Base-by-base conservation (phyloP, 2,888 invertebrate genomes). In the Chloromyia formosa region DNA sequence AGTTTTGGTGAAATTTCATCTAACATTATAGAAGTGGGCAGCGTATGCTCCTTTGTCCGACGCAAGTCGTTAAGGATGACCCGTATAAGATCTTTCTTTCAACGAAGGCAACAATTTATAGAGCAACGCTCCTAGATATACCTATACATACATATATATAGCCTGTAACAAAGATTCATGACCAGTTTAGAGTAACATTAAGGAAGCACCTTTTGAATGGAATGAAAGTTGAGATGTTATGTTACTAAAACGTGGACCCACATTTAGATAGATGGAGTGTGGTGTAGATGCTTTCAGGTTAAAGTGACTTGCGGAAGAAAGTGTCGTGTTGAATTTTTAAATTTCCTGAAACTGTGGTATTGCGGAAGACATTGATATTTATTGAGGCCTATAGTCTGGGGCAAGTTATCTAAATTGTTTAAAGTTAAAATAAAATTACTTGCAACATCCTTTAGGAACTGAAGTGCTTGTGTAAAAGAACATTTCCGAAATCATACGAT, bases 151-250 rank as follows among this genome's bases (percentile, higher is more conserved):
- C 3, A 49, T n/a, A 3, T 12, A 7, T 10, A 49, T 49, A 49
- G 16, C 3, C 49, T 7, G 49, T 49, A 49, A 49, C 49, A n/a
- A 49, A 10, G 16, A 49, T n/a, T n/a, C 49, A 49, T 49, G 49
- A 49, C 49, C 49, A 49, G 49, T 49, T 49, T 49, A n/a, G 49
- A n/a, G 49, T n/a, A 49, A n/a, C 49, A 49, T 49, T 49, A n/a
- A 49, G 49, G 49, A n/a, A 49, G 12, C 16, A 12, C 16, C 49
- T 49, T 49, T n/a, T 49, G 14, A 49, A n/a, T 49, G 14, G 49
- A 49, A n/a, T 49, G 49, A 10, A 7, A 7, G 49, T 49, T 12
- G 49, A 35, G 49, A 10, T 49, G 49, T 49, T 49, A 12, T 49
- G 14, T 49, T 49, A 49, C 49, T n/a, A n/a, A 49, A 49, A 49